These are phyloP conservation scores for Leucozona laternaria DNA, from an alignment of 2,888 invertebrate species.

Conservation along the genomic window DNA sequence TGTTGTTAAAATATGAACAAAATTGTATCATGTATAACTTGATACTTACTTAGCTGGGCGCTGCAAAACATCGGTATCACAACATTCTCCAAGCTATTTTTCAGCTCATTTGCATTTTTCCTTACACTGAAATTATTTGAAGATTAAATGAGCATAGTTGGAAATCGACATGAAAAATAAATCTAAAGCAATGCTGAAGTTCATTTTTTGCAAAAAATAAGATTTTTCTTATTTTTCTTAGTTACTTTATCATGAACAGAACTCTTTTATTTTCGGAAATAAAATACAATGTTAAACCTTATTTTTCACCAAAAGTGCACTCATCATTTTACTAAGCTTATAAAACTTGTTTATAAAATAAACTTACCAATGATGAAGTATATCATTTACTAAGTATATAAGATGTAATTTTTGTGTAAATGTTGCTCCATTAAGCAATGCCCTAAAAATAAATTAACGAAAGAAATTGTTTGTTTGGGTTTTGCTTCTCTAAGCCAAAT, in stretches of 20 bases:
- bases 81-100: slow-evolving; percentile 96
- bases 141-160: background rate
- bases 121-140: slow-evolving; percentile 89
- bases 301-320: background rate
- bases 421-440: slow-evolving; percentile 87
- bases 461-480: slow-evolving; percentile 80
- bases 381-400: slow-evolving; percentile 99
- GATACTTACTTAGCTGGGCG: slow-evolving; percentile 89
- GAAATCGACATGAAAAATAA: background rate
- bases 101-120: slow-evolving; percentile 97
- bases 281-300: too few species aligned
- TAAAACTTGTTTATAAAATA: background rate
- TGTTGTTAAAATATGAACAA: background rate
- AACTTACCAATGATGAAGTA: slow-evolving; percentile 98
- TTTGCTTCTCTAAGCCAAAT: slow-evolving; percentile 70
- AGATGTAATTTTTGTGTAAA: slow-evolving; percentile 98
- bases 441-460: slow-evolving; percentile 85
- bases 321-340: background rate
- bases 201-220: background rate
- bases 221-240: background rate
- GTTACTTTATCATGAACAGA: too few species aligned
- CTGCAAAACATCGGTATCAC: slow-evolving; percentile 99
- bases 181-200: background rate
- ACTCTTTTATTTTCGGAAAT: too few species aligned
- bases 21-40: background rate